Evolutionary conservation across 1,140 invertebrate species (phyloP).

Genomic region (Drosophila cardini): DNA sequence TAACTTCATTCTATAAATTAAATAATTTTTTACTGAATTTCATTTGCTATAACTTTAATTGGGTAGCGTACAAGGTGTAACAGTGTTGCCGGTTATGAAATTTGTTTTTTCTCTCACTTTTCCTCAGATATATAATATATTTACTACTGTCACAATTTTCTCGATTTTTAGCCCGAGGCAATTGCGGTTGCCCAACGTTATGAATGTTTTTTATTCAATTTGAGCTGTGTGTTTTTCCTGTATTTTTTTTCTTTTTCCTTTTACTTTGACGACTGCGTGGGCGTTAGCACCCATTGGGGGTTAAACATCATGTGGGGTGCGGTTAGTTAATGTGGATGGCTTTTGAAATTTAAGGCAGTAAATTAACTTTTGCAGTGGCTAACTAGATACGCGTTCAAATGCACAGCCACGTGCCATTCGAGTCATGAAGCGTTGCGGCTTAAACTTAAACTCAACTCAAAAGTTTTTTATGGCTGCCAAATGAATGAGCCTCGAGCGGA

Average conservation of each 20-base stretch:
- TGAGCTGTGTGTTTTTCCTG: constrained; percentile 22
- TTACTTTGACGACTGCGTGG: constrained; percentile 27
- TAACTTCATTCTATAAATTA: background rate
- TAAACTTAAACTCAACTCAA: constrained; percentile 38
- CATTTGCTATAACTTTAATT: background rate
- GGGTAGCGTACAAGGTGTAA: background rate
- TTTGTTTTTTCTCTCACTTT: constrained; percentile 21
- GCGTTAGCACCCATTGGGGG: background rate
- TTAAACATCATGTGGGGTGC: background rate
- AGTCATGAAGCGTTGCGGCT: constrained; percentile 32
- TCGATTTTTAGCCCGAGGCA: constrained; percentile 27
- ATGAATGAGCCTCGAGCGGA: constrained; percentile 18
- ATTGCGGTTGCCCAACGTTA: constrained; percentile 37
- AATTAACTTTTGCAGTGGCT: constrained; percentile 41
- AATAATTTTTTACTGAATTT: background rate
- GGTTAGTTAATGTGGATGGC: constrained; percentile 13
- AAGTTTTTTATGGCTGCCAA: constrained; percentile 63
- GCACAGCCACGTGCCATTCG: constrained; percentile 24
- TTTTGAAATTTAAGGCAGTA: constrained; percentile 39
- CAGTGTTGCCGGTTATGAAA: constrained; percentile 12
- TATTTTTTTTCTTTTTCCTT: constrained; percentile 15
- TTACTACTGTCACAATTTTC: constrained; percentile 72
- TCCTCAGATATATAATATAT: constrained; percentile 57
- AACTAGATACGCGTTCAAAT: constrained; percentile 39
- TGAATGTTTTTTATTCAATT: constrained; percentile 67